phyloP scores from a whole-genome alignment of 2,888 invertebrate species.

The Andrena chrysosceles region DNA sequence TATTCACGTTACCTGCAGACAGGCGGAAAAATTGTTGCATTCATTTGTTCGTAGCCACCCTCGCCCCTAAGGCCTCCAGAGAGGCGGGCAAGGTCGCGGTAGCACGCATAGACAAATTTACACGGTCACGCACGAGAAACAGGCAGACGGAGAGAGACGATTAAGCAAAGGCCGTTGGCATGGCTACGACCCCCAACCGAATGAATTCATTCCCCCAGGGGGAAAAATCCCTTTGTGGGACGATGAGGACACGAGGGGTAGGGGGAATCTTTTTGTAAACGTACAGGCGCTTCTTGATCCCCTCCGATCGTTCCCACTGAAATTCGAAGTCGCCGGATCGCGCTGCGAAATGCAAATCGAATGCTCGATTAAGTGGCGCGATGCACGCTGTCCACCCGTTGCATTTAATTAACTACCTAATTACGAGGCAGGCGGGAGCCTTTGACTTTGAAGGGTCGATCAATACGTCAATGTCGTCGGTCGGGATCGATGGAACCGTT shows the following conservation, averaged over 20 bases:
- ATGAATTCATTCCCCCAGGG: slow-evolving; percentile 53
- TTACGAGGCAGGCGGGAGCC: slow-evolving; percentile 36
- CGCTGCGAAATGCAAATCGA: slow-evolving; percentile 19
- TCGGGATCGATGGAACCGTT: slow-evolving; percentile 38
- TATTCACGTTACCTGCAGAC: neutral
- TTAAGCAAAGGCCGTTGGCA: slow-evolving; percentile 76
- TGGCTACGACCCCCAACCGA: slow-evolving; percentile 71
- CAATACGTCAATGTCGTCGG: slow-evolving; percentile 49
- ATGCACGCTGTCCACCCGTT: slow-evolving; percentile 6
- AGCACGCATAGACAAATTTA: slow-evolving; percentile 52
- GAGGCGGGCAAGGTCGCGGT: slow-evolving; percentile 31
- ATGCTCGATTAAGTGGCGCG: neutral
- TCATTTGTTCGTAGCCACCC: slow-evolving; percentile 13
- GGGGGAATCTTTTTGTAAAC: slow-evolving; percentile 24
- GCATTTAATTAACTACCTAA: slow-evolving; percentile 46
- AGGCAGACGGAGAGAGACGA: slow-evolving; percentile 34
- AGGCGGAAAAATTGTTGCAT: neutral
- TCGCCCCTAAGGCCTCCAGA: slow-evolving; percentile 14
- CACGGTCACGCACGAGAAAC: slow-evolving; percentile 44
- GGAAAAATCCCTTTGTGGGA: slow-evolving; percentile 15
- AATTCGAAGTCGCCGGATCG: neutral
- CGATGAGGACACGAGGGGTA: neutral
- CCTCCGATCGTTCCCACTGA: neutral
- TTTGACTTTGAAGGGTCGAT: slow-evolving; percentile 36
- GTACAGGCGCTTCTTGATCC: neutral